Conservation (phyloP, 2,888 invertebrate genomes). For the Lasioglossum calceatum region DNA sequence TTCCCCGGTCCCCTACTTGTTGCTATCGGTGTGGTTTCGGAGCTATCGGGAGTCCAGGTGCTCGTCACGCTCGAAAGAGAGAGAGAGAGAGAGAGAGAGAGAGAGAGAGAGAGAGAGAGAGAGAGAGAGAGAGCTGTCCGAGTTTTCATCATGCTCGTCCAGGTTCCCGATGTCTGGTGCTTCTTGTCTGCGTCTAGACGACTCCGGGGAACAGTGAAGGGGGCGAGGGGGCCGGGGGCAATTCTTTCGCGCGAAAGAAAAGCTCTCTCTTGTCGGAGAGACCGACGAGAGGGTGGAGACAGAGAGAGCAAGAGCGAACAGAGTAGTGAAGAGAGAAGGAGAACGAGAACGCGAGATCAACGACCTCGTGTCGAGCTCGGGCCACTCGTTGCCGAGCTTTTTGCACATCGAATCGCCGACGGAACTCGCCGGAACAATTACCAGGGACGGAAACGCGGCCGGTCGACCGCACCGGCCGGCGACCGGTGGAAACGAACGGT, state of each 20-base stretch:
- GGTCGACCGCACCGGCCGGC: background rate
- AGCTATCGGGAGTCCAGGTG: background rate
- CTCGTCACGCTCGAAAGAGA: background rate
- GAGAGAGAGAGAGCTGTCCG: background rate
- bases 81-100: background rate
- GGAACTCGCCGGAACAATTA: background rate
- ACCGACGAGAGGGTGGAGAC: background rate
- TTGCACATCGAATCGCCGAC: background rate
- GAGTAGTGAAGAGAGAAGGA: background rate
- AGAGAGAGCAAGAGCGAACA: background rate
- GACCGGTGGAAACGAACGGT: background rate
- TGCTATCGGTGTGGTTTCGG: background rate
- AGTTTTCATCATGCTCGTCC: background rate
- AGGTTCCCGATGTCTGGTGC: constrained; percentile 1
- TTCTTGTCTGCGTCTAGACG: constrained; percentile 13
- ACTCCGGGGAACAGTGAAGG: constrained; percentile 7
- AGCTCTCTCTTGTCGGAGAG: background rate
- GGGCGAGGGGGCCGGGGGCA: background rate
- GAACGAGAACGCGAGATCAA: background rate
- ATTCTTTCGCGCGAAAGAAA: constrained; percentile 10
- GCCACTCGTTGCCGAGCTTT: constrained; percentile 1
- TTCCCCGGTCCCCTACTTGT: background rate
- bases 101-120: background rate
- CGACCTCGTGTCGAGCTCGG: constrained; percentile 12
- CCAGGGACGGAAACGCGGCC: background rate